Evolutionary conservation across 2,113 vertebrate genomes (phyloP).

Genomic region (Pygoscelis antarcticus): DNA sequence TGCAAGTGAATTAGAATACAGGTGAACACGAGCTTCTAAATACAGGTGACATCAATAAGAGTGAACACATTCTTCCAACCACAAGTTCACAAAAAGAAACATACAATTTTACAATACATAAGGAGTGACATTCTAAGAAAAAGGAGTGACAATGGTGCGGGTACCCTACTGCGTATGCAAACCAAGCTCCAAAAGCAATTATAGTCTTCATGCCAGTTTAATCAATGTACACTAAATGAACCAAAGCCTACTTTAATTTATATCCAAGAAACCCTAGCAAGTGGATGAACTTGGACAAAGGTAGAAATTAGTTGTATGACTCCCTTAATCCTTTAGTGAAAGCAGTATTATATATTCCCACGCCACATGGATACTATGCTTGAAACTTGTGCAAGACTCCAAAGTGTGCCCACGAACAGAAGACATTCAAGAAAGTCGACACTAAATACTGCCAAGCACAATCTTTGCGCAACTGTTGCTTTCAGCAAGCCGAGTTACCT

Average conservation of each 20-base stretch:
- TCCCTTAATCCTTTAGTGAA: background rate
- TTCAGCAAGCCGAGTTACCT: background rate
- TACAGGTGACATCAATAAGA: constrained; percentile 47
- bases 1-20: constrained; percentile 78
- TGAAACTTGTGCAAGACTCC: background rate
- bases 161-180: constrained; percentile 18
- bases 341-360: background rate
- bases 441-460: background rate
- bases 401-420: background rate
- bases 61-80: constrained; percentile 27
- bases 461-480: background rate
- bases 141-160: background rate
- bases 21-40: constrained; percentile 67
- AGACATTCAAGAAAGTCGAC: background rate
- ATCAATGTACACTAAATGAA: background rate
- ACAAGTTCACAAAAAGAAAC: constrained; percentile 37
- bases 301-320: background rate
- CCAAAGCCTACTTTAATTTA: background rate
- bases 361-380: background rate
- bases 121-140: constrained; percentile 16
- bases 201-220: constrained; percentile 33
- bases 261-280: background rate
- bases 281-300: background rate
- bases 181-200: constrained; percentile 37
- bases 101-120: constrained; percentile 12